A percentile compares a stretch with the other conserved stretches of the same genome.
These are phyloP conservation scores for Polydrusus pterygomalis DNA, from an alignment of 2,888 invertebrate genomes.

Conservation along the genomic window DNA sequence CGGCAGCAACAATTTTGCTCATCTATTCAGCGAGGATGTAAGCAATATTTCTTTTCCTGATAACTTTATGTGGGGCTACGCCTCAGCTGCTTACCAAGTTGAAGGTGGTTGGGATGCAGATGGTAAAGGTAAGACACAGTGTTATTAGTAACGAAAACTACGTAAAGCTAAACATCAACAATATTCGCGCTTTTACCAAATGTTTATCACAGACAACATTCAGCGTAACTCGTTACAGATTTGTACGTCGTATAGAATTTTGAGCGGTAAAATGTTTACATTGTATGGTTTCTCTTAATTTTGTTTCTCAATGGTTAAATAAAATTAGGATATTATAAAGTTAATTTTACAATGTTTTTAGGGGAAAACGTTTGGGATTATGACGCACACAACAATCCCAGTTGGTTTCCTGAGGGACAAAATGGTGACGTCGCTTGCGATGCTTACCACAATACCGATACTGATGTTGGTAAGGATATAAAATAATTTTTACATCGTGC, in stretches of 20 bases:
- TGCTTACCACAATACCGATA: constrained; percentile 79
- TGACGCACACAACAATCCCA: constrained; percentile 48
- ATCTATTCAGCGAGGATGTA: constrained; percentile 43
- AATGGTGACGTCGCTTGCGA: constrained; percentile 81
- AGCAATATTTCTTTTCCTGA: constrained; percentile 64
- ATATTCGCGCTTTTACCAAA: too few relatives aligned
- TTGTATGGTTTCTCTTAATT: too few relatives aligned
- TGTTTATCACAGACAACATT: too few relatives aligned
- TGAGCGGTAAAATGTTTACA: too few relatives aligned
- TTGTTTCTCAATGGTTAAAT: too few relatives aligned
- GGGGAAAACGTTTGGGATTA: constrained; percentile 57
- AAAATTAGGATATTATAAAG: not conserved
- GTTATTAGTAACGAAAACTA: too few relatives aligned
- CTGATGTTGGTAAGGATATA: constrained; percentile 73
- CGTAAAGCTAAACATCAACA: too few relatives aligned
- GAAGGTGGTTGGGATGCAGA: constrained; percentile 60
- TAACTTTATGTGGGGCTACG: constrained; percentile 60
- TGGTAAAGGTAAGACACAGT: constrained; percentile 60
- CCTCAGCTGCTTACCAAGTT: constrained; percentile 63
- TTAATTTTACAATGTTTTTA: constrained; percentile 62
- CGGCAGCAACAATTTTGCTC: constrained; percentile 37
- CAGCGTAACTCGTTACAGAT: too few relatives aligned
- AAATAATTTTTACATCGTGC: too few relatives aligned
- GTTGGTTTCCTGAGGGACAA: constrained; percentile 56
- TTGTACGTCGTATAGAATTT: too few relatives aligned